A percentile compares a stretch with the other conserved stretches of the same genome.
These are phyloP conservation scores for Dryococelus australis DNA, from an alignment of 2,888 invertebrate species.

Conservation along the genomic window DNA sequence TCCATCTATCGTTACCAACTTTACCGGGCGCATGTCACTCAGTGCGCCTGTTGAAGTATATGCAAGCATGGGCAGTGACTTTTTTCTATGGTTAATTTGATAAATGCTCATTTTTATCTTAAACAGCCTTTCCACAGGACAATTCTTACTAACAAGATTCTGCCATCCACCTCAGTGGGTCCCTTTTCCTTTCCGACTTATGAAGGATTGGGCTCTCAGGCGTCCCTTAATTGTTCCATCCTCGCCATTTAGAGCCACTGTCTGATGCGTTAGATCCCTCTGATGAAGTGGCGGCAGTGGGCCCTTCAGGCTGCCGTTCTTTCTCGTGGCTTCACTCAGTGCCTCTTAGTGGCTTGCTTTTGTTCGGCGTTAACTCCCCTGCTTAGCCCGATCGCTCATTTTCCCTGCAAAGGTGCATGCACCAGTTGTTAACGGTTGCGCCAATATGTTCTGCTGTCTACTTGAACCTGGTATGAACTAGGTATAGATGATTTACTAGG, in stretches of 20 bases:
- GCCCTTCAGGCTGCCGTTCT: not conserved
- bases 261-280: not conserved
- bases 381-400: not conserved
- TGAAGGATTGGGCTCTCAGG: not conserved
- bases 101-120: too few relatives aligned
- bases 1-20: too few relatives aligned
- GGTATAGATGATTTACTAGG: not conserved
- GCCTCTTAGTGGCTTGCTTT: not conserved
- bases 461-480: not conserved
- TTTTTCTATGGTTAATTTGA: too few relatives aligned
- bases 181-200: not conserved
- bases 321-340: not conserved
- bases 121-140: too few relatives aligned
- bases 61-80: too few relatives aligned
- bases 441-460: not conserved
- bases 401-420: not conserved
- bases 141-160: not conserved
- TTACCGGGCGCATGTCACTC: too few relatives aligned
- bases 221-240: not conserved
- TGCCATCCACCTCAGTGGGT: not conserved
- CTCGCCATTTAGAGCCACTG: not conserved
- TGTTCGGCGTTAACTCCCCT: not conserved
- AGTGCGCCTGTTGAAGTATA: too few relatives aligned
- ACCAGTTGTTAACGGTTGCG: not conserved
- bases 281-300: not conserved